phyloP scores from a whole-genome alignment of 2,113 vertebrate species.

The Macroglossus sobrinus region DNA sequence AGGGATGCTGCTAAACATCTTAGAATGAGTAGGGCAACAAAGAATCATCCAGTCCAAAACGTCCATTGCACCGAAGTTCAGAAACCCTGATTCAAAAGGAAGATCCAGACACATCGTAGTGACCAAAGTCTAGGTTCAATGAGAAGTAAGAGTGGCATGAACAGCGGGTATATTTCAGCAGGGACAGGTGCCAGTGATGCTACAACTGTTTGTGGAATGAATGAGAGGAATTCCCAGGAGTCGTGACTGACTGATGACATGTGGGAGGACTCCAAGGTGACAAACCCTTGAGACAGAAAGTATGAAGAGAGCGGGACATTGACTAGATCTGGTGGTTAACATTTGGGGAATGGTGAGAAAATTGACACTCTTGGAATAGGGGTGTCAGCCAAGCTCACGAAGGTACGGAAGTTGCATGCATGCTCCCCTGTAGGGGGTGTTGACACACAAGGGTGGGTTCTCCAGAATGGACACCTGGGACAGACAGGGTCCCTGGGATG shows the following conservation, averaged over 20 bases:
- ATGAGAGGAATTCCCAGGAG: neutral
- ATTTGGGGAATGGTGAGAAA: neutral
- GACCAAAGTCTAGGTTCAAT: neutral
- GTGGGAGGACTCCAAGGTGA: neutral
- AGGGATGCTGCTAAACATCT: neutral
- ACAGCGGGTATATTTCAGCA: neutral
- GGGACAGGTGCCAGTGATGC: neutral
- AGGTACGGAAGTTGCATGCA: neutral
- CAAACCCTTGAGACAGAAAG: neutral
- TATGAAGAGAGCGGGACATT: neutral
- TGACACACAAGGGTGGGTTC: neutral
- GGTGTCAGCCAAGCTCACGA: neutral
- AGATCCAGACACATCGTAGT: neutral
- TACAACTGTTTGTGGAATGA: neutral
- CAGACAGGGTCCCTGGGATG: neutral
- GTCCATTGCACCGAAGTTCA: neutral
- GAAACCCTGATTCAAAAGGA: neutral
- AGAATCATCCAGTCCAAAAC: neutral
- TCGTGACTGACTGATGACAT: neutral
- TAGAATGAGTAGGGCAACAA: neutral
- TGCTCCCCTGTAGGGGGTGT: neutral
- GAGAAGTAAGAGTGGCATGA: neutral
- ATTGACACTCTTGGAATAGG: neutral
- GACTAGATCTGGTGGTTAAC: neutral
- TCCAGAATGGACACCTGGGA: neutral